Conservation (phyloP, 2,888 invertebrate genomes). For the Steromphala cineraria region DNA sequence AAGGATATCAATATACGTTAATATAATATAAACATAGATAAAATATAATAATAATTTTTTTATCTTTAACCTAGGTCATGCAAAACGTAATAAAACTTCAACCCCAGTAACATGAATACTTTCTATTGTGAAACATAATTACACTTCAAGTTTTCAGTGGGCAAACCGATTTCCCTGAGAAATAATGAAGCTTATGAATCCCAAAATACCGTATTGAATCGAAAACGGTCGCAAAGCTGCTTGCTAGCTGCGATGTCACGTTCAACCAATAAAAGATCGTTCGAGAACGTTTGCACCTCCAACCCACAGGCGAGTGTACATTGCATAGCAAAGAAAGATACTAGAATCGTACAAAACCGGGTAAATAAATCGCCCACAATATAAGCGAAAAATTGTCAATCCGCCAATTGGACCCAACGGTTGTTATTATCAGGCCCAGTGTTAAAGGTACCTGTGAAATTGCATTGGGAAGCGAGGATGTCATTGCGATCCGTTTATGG, state of each 20-base stretch:
- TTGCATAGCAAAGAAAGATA: background rate
- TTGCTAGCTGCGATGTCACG: background rate
- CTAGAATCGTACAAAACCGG: background rate
- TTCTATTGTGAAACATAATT: background rate
- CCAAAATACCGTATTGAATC: background rate
- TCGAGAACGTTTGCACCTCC: background rate
- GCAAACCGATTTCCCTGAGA: background rate
- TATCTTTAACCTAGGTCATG: background rate
- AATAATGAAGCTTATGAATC: conserved; percentile 15
- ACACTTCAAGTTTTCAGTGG: background rate
- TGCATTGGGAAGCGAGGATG: too few relatives aligned
- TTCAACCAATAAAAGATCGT: background rate
- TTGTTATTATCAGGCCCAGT: background rate
- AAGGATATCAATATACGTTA: too few relatives aligned
- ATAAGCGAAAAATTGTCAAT: conserved; percentile 4
- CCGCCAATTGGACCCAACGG: background rate
- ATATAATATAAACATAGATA: too few relatives aligned
- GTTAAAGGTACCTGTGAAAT: background rate
- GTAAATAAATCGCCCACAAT: conserved; percentile 20
- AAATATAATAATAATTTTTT: background rate
- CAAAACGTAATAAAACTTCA: background rate
- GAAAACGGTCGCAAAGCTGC: background rate
- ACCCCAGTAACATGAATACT: background rate
- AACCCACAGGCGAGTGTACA: background rate
- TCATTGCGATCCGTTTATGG: too few relatives aligned